Base-by-base conservation (phyloP, 2,113 vertebrate genomes). In the Xiphorhynchus elegans region DNA sequence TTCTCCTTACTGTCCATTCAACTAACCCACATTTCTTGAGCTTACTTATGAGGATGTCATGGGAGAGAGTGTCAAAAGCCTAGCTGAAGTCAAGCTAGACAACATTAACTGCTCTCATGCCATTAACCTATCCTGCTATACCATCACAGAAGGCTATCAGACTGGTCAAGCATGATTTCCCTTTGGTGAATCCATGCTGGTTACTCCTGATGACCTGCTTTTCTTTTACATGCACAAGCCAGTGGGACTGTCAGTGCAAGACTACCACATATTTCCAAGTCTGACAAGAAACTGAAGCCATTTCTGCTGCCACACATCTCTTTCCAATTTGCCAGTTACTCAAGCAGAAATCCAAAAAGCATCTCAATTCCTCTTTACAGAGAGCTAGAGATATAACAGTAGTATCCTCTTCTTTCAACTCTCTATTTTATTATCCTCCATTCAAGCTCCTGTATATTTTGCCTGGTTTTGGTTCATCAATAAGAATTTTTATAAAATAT, bases 41-140 rank as follows among this genome's bases (percentile, higher is more conserved):
- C 53, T 59, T 39, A 46, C 12, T 60, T n/a, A 23, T 0, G 0
- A 53, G 39, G 8, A 24, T 39, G 3, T 46, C 44, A 46, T 0
- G 33, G 44, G 23, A 53, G 28, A 74, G 6, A 29, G 28, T 29
- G n/a, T 13, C 44, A 53, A 82, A 68, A 67, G 31, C 31, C 39
- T 75, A 46, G 24, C 19, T 60, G 39, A 60, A 39, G 6, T 75
- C 53, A 40, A 26, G n/a, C n/a, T 10, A 29, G 28, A 29, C 53
- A 46, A 53, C 13, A n/a, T 11, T 29, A 23, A 46, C 33, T 24
- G 44, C 19, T 52, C 18, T 67, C 4, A 9, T 12, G 14, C 39
- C 6, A 1, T n/a, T n/a, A 59, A 24, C 28, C 8, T 39, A n/a
- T 75, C 44, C 39, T 47, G 24, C n/a, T 28, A 60, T n/a, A 19